phyloP scores from a whole-genome alignment of 2,797 vertebrate genomes.

The Sebastes paucispinis region DNA sequence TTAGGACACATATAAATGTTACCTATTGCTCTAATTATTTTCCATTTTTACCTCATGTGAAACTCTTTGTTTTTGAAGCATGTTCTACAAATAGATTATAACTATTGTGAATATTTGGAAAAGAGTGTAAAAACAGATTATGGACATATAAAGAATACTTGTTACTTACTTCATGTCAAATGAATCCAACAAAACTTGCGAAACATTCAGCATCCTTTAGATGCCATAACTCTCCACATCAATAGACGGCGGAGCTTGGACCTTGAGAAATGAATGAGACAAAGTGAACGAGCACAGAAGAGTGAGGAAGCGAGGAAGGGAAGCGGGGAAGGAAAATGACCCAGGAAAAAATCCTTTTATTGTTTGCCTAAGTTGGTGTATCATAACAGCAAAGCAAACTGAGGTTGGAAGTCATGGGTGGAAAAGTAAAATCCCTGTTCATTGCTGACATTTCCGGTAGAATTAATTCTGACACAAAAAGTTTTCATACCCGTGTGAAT shows the following conservation, averaged over 20 bases:
- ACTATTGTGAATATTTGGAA: not conserved
- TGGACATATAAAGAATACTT: not conserved
- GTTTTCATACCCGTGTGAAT: conserved; percentile 20
- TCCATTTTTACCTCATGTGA: not conserved
- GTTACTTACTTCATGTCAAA: not conserved
- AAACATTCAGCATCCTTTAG: not conserved
- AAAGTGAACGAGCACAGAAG: conserved; percentile 22
- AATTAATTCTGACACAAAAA: conserved; percentile 28
- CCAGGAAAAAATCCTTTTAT: conserved; percentile 7
- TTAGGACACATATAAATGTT: not conserved
- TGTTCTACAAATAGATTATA: not conserved
- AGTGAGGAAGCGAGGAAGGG: not conserved
- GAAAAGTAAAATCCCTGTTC: conserved; percentile 13
- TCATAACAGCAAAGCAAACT: conserved; percentile 13
- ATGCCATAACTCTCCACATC: not conserved
- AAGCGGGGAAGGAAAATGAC: not conserved
- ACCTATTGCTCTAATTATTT: not conserved
- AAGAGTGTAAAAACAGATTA: too few relatives aligned
- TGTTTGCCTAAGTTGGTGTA: conserved; percentile 11
- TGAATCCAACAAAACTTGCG: not conserved
- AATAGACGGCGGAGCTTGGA: not conserved
- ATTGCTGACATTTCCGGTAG: conserved; percentile 21
- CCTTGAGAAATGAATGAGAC: conserved; percentile 22
- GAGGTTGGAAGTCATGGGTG: not conserved
- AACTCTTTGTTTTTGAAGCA: not conserved